These are phyloP conservation scores for Melieria picta DNA, from an alignment of 2,888 invertebrate genomes.

Conservation along the genomic window DNA sequence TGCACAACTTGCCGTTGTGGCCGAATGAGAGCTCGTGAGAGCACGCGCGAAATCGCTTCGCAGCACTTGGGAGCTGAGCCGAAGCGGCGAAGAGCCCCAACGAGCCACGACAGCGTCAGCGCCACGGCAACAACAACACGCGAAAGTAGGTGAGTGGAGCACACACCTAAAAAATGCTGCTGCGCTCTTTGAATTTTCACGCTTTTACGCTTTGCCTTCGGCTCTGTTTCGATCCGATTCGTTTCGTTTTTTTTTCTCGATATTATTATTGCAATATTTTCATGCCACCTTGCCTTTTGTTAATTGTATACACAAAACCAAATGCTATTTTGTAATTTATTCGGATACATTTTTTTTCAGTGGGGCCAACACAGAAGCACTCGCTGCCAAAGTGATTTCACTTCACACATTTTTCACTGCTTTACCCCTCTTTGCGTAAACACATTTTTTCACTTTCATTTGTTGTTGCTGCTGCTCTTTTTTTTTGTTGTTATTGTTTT, in stretches of 20 bases:
- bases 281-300: not conserved
- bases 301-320: constrained; percentile 37
- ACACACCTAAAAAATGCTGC: constrained; percentile 32
- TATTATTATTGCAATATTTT: constrained; percentile 26
- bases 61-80: constrained; percentile 16
- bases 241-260: constrained; percentile 12
- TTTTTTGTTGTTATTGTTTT: too few relatives aligned
- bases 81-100: constrained; percentile 9
- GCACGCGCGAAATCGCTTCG: too few relatives aligned
- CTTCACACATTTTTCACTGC: too few relatives aligned
- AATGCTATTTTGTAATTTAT: too few relatives aligned
- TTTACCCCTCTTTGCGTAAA: too few relatives aligned
- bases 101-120: not conserved
- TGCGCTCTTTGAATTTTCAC: constrained; percentile 33
- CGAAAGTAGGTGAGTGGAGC: constrained; percentile 64
- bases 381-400: too few relatives aligned
- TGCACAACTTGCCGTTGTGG: too few relatives aligned
- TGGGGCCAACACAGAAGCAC: too few relatives aligned
- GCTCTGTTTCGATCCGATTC: constrained; percentile 16
- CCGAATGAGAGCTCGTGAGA: too few relatives aligned
- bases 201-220: constrained; percentile 32
- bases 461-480: too few relatives aligned
- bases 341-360: too few relatives aligned
- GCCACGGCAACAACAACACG: constrained; percentile 34
- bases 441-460: too few relatives aligned